Percentiles rank a stretch among this genome's conserved stretches.
phyloP scores from a whole-genome alignment of 2,113 vertebrate species.

The Pyrgilauda ruficollis region DNA sequence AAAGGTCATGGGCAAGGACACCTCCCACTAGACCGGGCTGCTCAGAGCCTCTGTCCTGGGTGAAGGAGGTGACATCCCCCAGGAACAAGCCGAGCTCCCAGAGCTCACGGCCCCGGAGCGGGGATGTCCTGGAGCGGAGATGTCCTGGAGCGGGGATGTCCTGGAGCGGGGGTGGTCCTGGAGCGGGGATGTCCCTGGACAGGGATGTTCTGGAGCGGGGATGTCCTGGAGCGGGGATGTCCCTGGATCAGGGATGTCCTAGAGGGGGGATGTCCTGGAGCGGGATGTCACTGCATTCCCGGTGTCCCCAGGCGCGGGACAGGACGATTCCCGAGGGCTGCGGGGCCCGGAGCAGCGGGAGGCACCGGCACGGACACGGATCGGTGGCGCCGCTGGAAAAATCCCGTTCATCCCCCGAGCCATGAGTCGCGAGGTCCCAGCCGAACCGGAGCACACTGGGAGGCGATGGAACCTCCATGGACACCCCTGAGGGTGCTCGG shows the following conservation, averaged over 20 bases:
- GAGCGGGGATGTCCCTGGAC: not conserved
- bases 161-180: not conserved
- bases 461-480: not conserved
- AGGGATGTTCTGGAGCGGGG: not conserved
- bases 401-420: rapidly evolving
- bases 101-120: rapidly evolving
- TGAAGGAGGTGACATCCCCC: not conserved
- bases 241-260: not conserved
- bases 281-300: not conserved
- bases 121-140: too few relatives aligned
- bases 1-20: not conserved
- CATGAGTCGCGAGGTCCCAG: not conserved
- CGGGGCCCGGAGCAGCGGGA: not conserved
- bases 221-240: not conserved
- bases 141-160: not conserved
- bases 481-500: rapidly evolving
- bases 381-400: not conserved
- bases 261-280: not conserved
- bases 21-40: rapidly evolving
- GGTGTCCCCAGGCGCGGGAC: not conserved
- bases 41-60: not conserved
- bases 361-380: not conserved
- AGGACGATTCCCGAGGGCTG: too few relatives aligned
- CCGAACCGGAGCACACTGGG: not conserved
- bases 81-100: not conserved